These are phyloP conservation scores for Vireo altiloquus DNA, from an alignment of 2,113 vertebrate genomes.

Conservation along the genomic window DNA sequence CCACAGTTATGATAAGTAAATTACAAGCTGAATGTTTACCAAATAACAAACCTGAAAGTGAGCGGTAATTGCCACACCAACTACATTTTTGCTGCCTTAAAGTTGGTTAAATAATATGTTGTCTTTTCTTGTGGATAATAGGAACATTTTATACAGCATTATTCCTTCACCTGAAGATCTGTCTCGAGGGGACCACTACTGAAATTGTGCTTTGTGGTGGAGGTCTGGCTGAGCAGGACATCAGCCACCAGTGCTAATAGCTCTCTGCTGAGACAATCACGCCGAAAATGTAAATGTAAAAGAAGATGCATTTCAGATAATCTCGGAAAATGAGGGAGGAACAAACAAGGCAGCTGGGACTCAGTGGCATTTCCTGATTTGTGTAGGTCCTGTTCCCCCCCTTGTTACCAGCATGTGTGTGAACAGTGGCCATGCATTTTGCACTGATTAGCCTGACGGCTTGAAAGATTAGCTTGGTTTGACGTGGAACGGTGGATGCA, in stretches of 20 bases:
- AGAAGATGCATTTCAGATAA: constrained; percentile 1
- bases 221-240: not conserved
- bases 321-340: not conserved
- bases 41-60: not conserved
- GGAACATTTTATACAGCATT: not conserved
- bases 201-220: not conserved
- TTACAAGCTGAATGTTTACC: not conserved
- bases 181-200: not conserved
- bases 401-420: constrained; percentile 48
- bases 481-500: constrained; percentile 24
- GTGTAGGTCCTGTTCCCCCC: constrained; percentile 41
- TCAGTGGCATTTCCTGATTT: constrained; percentile 9
- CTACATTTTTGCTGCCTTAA: not conserved
- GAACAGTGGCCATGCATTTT: constrained; percentile 47
- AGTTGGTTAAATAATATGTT: not conserved
- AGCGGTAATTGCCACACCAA: not conserved
- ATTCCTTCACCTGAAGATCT: not conserved
- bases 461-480: constrained; percentile 61
- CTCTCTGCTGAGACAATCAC: not conserved
- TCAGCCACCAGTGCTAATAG: not conserved
- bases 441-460: constrained; percentile 47
- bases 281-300: not conserved
- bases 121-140: not conserved
- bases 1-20: constrained; percentile 6
- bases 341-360: constrained; percentile 26